Conservation (phyloP, 2,113 vertebrate genomes). For the Tetrax tetrax region DNA sequence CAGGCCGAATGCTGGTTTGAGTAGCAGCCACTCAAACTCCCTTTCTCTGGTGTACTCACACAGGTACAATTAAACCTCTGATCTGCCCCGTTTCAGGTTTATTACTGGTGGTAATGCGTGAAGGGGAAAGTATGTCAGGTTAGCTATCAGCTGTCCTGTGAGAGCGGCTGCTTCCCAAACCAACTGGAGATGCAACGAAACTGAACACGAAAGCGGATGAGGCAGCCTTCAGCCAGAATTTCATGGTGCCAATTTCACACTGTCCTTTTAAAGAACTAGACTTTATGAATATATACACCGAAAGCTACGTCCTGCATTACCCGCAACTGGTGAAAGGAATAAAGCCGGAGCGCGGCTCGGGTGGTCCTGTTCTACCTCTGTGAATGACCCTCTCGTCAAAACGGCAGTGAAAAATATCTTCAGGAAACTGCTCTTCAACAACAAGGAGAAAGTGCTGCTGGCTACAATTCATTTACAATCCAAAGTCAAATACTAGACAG, state of each 20-base stretch:
- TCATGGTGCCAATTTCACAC: neutral
- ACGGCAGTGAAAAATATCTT: neutral
- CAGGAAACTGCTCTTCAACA: conserved; percentile 3
- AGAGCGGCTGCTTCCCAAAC: neutral
- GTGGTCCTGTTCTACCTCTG: neutral
- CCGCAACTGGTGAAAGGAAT: neutral
- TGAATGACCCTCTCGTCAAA: neutral
- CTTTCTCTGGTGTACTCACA: neutral
- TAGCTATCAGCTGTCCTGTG: neutral
- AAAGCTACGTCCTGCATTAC: neutral
- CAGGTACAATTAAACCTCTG: neutral
- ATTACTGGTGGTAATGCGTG: neutral
- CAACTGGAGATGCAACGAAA: neutral
- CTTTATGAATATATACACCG: neutral
- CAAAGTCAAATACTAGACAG: neutral
- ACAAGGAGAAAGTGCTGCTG: neutral
- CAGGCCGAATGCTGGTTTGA: neutral
- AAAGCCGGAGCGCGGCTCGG: neutral
- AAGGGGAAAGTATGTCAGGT: neutral
- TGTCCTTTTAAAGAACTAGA: neutral
- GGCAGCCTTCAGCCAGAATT: neutral
- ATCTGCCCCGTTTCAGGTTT: neutral
- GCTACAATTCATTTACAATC: neutral
- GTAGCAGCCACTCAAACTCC: neutral
- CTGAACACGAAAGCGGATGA: neutral